These are phyloP conservation scores for Sisyra terminalis DNA, from an alignment of 2,888 invertebrate species.

Conservation along the genomic window DNA sequence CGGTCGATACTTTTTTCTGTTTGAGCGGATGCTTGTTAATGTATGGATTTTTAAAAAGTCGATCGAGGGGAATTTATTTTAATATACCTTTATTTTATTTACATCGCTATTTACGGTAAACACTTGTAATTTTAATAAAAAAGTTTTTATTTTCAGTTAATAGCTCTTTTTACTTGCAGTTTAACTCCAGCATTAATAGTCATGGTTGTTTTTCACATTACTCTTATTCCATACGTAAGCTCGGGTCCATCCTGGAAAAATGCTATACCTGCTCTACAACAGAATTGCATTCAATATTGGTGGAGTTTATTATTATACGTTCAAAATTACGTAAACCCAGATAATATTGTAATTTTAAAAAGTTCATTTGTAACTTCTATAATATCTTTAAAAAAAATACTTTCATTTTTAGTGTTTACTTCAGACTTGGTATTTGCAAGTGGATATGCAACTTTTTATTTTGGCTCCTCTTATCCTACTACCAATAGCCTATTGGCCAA, in stretches of 20 bases:
- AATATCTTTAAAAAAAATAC: background rate
- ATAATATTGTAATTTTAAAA: conserved; percentile 7
- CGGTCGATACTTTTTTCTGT: conserved; percentile 46
- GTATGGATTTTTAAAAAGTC: conserved; percentile 23
- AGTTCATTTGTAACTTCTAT: too few species aligned
- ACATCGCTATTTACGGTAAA: conserved; percentile 28
- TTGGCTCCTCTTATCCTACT: conserved; percentile 21
- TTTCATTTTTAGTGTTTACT: conserved; percentile 13
- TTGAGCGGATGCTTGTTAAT: conserved; percentile 40
- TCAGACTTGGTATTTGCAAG: conserved; percentile 24
- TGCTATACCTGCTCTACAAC: background rate
- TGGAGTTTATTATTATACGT: conserved; percentile 26
- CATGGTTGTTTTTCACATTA: conserved; percentile 26
- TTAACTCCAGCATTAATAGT: conserved; percentile 29
- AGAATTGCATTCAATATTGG: conserved; percentile 23
- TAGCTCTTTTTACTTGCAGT: too few species aligned
- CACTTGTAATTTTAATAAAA: conserved; percentile 3
- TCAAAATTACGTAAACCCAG: conserved; percentile 22
- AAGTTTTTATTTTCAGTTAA: too few species aligned
- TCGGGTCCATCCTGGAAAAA: conserved; percentile 32
- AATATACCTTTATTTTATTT: conserved; percentile 23
- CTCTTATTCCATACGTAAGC: conserved; percentile 28
- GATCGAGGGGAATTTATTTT: conserved; percentile 18
- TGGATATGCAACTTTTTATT: conserved; percentile 24
- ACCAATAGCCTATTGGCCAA: conserved; percentile 16